Conservation (phyloP, 2,113 vertebrate genomes). For the Tenrec ecaudatus region DNA sequence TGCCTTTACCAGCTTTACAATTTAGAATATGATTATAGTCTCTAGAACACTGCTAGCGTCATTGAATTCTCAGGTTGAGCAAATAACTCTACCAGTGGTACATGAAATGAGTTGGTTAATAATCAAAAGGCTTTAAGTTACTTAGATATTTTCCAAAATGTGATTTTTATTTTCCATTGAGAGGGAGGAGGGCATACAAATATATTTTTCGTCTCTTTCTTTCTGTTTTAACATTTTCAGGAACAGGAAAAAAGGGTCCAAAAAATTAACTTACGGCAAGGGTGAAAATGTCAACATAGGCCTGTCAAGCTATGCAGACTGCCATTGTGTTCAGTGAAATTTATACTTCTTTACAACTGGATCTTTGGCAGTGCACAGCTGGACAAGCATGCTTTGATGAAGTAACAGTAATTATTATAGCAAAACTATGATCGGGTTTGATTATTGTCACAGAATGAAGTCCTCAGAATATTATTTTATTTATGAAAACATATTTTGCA, state of each 20-base stretch:
- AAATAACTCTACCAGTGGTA: background rate
- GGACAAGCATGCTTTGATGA: background rate
- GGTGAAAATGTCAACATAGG: background rate
- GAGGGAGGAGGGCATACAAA: background rate
- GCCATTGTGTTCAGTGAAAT: background rate
- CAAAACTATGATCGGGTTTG: background rate
- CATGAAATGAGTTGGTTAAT: background rate
- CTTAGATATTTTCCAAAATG: background rate
- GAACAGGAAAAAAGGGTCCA: background rate
- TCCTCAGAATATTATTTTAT: background rate
- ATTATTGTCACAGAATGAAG: background rate
- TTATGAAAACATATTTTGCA: background rate
- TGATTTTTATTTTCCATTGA: constrained; percentile 26
- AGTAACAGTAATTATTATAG: background rate
- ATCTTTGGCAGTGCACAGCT: background rate
- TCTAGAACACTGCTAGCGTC: constrained; percentile 43
- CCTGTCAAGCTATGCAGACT: background rate
- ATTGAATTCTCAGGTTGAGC: background rate
- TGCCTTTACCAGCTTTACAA: background rate
- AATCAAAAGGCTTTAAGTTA: constrained; percentile 19
- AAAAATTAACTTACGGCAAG: background rate
- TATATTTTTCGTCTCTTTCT: constrained; percentile 11
- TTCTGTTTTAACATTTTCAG: background rate
- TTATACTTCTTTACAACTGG: background rate
- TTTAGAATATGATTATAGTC: background rate